Base-by-base conservation (phyloP, 1,140 invertebrate species). In the Vollenhovia emeryi region DNA sequence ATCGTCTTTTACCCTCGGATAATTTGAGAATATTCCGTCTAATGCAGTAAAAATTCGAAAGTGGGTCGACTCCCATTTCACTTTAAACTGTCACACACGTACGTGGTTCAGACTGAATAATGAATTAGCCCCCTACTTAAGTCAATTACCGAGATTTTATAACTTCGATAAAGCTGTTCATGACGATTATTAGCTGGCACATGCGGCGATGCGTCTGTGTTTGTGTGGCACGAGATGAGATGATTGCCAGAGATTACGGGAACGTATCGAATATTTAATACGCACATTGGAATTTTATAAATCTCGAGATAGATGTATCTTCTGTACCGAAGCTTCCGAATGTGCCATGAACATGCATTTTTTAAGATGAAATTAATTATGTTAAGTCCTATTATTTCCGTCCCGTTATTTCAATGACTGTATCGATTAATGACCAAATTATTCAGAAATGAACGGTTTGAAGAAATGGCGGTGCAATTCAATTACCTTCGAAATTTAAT, bases 251-350 rank as follows among this genome's bases (percentile, higher is more conserved):
- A 71, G 27, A 48, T 82, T 40, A 82, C 66, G 50, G 27, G 66
- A 40, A 71, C 24, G 24, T 82, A 57, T 21, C 36, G 50, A 82
- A 82, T 82, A 82, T 82, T 82, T 82, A 71, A 71, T 59, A 55
- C 18, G 21, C 40, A 36, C 50, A 73, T 82, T 82, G 55, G n/a
- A 82, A 82, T 82, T 82, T 82, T 82, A 82, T 71, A 73, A 82
- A 43, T 82, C 78, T 82, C 36, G 36, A 57, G 50, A 82, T 73
- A 57, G 50, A 71, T 73, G 78, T 73, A 59, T 82, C 50, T 33
- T 21, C 66, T 33, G 13, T 50, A 66, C 36, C 57, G 76, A 40
- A 69, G 48, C 48, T 80, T 55, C 24, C 66, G 1, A 55, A 36
- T 55, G 11, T 30, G 48, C 30, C 27, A 71, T 15, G 24, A 21